Base-by-base conservation (phyloP, 2,888 invertebrate genomes). In the Drosophila neonasuta region DNA sequence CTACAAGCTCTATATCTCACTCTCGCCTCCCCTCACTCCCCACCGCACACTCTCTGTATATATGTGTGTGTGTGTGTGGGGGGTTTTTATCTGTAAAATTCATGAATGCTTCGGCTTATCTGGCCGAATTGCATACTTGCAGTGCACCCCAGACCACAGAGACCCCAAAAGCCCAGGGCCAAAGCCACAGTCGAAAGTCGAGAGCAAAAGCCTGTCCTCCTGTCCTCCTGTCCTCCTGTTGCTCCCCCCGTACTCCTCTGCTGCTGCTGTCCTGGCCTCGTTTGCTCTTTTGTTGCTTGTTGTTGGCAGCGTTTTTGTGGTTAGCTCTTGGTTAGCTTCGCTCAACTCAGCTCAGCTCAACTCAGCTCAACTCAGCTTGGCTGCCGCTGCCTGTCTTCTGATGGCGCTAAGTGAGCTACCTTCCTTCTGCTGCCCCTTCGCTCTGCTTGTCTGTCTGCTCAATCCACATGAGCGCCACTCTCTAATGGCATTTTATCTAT, bases 61-160 rank as follows among this genome's bases (percentile, higher is more conserved):
- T 13, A 1, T 60, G 51, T 67, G 49, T 74, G 69, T 73, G 63
- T 71, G 69, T 74, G 59, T 68, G 64, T 68, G 74, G 60, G 64
- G 69, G 74, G 60, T 68, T 87, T 83, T 82, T 89, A 88, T 89
- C 88, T 88, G 77, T 79, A 73, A 88, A 88, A 88, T 88, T 88
- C 89, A 88, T 88, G 89, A 88, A 89, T 88, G 89, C 89, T 84
- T 79, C 71, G 75, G 84, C 88, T 88, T 88, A 88, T 88, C 88
- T 88, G 77, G 60, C 74, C 78, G 86, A 88, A 88, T 81, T 88
- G 89, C 88, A 88, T 89, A 86, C 87, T 88, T 88, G 88, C 89
- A 88, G 86, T 77, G 44, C 42, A 44, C 44, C 44, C 44, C 13
- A 44, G 45, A 79, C 76, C 71, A 63, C 66, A 67, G 63, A 67